Evolutionary conservation across 1,140 invertebrate genomes (phyloP).

Genomic region (Heliconius hewitsoni): DNA sequence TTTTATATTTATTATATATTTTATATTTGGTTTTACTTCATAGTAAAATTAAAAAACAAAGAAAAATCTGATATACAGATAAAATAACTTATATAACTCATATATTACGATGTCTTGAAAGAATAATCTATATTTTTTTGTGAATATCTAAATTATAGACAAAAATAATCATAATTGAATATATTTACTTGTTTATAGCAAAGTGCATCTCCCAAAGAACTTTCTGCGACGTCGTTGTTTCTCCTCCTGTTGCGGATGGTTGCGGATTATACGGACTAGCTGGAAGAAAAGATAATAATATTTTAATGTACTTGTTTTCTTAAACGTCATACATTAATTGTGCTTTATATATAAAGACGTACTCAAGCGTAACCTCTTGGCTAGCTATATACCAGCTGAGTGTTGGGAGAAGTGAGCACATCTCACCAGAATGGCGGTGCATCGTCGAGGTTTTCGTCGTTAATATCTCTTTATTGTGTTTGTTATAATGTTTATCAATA

Average conservation of each 20-base stretch:
- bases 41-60: not conserved
- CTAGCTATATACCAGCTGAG: too few species aligned
- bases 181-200: slow-evolving; percentile 73
- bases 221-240: slow-evolving; percentile 83
- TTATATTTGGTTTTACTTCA: not conserved
- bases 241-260: slow-evolving; percentile 87
- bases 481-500: too few species aligned
- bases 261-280: slow-evolving; percentile 89
- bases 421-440: too few species aligned
- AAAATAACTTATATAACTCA: not conserved
- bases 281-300: slow-evolving; percentile 47
- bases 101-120: too few species aligned
- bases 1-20: too few species aligned
- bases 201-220: slow-evolving; percentile 78
- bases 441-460: too few species aligned
- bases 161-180: not conserved
- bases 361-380: too few species aligned
- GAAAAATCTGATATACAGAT: not conserved
- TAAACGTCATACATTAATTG: too few species aligned
- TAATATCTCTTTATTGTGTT: too few species aligned
- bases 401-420: too few species aligned
- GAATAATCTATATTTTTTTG: not conserved
- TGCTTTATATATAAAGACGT: too few species aligned
- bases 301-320: too few species aligned
- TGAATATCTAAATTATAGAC: not conserved